Conservation (phyloP, 2,113 vertebrate genomes). For the Nesoenas mayeri region DNA sequence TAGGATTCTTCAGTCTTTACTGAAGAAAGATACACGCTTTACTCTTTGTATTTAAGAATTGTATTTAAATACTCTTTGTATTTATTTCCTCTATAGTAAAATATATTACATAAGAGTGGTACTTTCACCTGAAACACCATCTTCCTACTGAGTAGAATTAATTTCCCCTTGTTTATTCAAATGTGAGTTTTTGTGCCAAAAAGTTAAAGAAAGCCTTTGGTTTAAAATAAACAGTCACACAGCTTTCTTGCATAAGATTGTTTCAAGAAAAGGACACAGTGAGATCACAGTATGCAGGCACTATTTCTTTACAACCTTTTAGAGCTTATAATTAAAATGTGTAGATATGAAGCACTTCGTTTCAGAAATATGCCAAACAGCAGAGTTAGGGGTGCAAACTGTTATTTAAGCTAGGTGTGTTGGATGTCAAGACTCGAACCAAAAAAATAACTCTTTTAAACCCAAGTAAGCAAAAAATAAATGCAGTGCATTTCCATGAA, state of each 20-base stretch:
- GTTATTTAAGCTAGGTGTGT: neutral
- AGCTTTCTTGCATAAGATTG: neutral
- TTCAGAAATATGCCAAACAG: neutral
- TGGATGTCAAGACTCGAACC: neutral
- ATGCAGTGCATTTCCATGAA: neutral
- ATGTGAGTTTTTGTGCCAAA: neutral
- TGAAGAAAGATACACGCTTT: neutral
- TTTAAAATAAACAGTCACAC: neutral
- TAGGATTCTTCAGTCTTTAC: neutral
- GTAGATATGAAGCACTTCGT: neutral
- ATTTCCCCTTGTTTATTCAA: neutral
- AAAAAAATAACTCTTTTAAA: neutral
- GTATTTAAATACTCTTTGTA: neutral
- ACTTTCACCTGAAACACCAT: neutral
- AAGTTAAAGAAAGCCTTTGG: neutral
- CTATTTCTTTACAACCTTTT: neutral
- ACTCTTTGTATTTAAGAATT: neutral
- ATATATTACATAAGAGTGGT: neutral
- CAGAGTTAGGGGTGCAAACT: neutral
- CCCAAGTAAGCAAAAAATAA: neutral
- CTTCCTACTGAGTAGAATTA: neutral
- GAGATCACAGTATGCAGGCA: neutral
- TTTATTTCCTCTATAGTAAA: neutral
- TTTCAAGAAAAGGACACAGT: neutral
- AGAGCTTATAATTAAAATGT: neutral